Evolutionary conservation across 2,888 invertebrate genomes (phyloP), one percentile per base, ranked within the genome.

Genomic region (Laothoe populi): DNA sequence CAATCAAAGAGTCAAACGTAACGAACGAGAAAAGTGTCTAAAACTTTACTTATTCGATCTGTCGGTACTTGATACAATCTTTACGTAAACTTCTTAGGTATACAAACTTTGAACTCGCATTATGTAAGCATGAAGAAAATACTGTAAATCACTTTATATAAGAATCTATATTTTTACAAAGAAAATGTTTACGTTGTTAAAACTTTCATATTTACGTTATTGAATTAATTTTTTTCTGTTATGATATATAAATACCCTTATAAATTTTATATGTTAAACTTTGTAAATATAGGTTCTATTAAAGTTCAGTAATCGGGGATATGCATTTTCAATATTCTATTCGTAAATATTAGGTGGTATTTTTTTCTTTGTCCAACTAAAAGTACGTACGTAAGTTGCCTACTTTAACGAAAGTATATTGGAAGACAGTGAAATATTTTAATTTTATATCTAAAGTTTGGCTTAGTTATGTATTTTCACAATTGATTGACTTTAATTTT

Each of bases 41-140:
- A 48, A 48, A 48, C 40, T 38, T 49, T 45, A 45, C 31, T 53
- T 42, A 60, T 40, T 31, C 13, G 11, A 60, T 42, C 48, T 42
- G 24, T 24, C 24, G 24, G 7, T 40, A 60, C 13, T n/a, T n/a
- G 40, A 49, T 19, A n/a, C n/a, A n/a, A n/a, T 16, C 19, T 53
- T 42, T 23, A 31, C 40, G 26, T 19, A 19, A 53, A 53, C 60
- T 53, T 61, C 35, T 40, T 38, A 26, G 11, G 4, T 24, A 23
- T 21, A 42, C 53, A 38, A 42, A 61, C 26, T 61, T 53, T 8
- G 24, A 42, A 61, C 42, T 61, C 53, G 42, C 60, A 61, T 60
- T 42, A 60, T 4, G 21, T 40, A n/a, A 61, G 31, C 13, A 44
- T 16, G 42, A 60, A 60, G 35, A 44, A 60, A 10, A 60, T 46